A percentile compares a stretch with the other conserved stretches of the same genome.
Conservation (phyloP, 1,140 invertebrate species). For the Cheumatopsyche charites region DNA sequence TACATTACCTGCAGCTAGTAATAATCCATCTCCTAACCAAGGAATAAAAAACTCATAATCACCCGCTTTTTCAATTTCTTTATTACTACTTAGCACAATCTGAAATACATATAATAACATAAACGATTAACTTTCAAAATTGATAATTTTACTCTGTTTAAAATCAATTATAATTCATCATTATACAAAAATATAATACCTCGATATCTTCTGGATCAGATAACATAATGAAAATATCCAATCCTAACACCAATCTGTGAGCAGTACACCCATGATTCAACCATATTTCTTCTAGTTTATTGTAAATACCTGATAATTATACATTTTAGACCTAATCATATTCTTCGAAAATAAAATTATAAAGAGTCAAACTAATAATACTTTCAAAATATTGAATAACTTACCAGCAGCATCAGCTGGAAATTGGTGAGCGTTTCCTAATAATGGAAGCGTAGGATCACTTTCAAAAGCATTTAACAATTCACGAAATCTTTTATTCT, state of each 20-base stretch:
- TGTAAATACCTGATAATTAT: slow-evolving; percentile 16
- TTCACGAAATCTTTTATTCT: slow-evolving; percentile 44
- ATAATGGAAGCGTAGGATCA: neutral
- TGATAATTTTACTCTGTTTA: neutral
- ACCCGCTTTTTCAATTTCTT: slow-evolving; percentile 46
- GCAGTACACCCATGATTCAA: slow-evolving; percentile 40
- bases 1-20: slow-evolving; percentile 37
- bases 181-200: neutral
- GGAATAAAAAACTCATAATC: slow-evolving; percentile 49
- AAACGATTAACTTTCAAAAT: neutral
- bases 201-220: slow-evolving; percentile 19
- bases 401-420: neutral
- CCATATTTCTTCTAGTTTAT: slow-evolving; percentile 9
- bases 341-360: too few relatives aligned
- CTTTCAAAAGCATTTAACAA: neutral
- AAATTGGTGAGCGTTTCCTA: slow-evolving; percentile 7
- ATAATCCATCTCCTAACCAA: slow-evolving; percentile 46
- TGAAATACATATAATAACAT: slow-evolving; percentile 23
- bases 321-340: too few relatives aligned
- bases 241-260: slow-evolving; percentile 29
- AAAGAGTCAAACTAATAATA: too few relatives aligned
- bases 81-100: slow-evolving; percentile 30
- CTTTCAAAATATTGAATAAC: too few relatives aligned
- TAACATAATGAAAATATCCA: neutral
- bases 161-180: neutral